Conservation (phyloP, 2,797 vertebrate species). For the Danionella dracula region DNA sequence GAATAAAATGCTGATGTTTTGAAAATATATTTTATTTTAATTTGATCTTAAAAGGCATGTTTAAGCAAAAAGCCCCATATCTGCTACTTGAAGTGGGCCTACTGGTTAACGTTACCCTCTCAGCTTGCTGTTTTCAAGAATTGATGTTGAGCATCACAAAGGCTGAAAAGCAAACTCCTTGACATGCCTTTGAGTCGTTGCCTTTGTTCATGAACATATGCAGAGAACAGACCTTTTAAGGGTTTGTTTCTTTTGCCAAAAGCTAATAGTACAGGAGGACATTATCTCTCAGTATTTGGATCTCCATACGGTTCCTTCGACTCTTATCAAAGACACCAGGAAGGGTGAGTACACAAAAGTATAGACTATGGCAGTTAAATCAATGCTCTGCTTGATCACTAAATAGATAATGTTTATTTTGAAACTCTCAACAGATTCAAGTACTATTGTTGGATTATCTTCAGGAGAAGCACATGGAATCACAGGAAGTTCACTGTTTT, state of each 20-base stretch:
- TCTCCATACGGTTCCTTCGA: constrained; percentile 2
- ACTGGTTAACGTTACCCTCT: neutral
- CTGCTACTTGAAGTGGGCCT: neutral
- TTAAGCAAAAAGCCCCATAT: neutral
- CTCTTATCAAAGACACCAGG: constrained; percentile 12
- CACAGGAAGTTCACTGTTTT: neutral
- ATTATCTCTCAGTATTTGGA: neutral
- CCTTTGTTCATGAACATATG: neutral
- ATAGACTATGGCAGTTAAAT: constrained; percentile 2
- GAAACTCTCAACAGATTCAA: neutral
- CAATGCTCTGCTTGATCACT: neutral
- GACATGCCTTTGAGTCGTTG: neutral
- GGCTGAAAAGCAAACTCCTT: neutral
- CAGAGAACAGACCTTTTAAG: constrained; percentile 18
- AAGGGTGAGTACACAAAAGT: neutral
- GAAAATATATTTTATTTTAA: no score
- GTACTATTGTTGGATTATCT: neutral
- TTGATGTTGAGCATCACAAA: constrained; percentile 16
- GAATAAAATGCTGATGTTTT: no score
- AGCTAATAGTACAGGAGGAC: constrained; percentile 2
- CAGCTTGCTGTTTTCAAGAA: neutral
- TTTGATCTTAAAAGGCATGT: no score
- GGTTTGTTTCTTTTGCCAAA: constrained; percentile 19
- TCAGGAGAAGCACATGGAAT: neutral
- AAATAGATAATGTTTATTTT: neutral